Evolutionary conservation across 1,140 invertebrate genomes (phyloP).

Genomic region (Penaeus chinensis): DNA sequence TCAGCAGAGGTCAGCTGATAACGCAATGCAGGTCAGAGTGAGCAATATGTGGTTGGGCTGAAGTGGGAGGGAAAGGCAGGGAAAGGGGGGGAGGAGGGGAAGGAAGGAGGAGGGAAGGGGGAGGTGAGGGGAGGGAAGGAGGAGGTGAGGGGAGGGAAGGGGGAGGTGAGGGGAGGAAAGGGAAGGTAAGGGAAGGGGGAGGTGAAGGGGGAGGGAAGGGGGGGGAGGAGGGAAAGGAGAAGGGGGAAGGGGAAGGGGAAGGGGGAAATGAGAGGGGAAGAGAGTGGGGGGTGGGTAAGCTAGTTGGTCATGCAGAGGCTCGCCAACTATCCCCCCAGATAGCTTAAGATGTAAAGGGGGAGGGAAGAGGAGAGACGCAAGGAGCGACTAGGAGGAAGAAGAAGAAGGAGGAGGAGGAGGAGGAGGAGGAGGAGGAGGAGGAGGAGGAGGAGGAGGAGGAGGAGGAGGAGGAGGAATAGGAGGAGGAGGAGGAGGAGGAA

Average conservation of each 20-base stretch:
- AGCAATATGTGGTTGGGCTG: conserved; percentile 33
- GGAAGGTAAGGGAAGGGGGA: background rate
- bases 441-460: no score
- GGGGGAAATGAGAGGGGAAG: background rate
- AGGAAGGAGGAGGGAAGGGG: background rate
- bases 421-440: no score
- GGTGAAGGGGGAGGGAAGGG: background rate
- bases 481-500: no score
- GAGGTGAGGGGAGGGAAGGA: background rate
- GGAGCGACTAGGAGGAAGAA: no score
- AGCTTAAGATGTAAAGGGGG: no score
- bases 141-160: background rate
- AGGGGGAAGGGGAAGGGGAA: background rate
- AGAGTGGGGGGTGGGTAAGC: background rate
- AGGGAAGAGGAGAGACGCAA: no score
- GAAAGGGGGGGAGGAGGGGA: background rate
- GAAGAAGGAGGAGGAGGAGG: no score
- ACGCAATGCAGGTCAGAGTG: conserved; percentile 5
- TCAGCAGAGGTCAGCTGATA: background rate
- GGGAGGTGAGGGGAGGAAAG: background rate
- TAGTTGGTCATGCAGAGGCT: no score
- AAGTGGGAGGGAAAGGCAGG: background rate
- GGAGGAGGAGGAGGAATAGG: no score
- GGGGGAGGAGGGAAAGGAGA: background rate
- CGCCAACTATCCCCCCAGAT: no score